Conservation (phyloP, 2,888 invertebrate species). For the Sycophila texana region DNA sequence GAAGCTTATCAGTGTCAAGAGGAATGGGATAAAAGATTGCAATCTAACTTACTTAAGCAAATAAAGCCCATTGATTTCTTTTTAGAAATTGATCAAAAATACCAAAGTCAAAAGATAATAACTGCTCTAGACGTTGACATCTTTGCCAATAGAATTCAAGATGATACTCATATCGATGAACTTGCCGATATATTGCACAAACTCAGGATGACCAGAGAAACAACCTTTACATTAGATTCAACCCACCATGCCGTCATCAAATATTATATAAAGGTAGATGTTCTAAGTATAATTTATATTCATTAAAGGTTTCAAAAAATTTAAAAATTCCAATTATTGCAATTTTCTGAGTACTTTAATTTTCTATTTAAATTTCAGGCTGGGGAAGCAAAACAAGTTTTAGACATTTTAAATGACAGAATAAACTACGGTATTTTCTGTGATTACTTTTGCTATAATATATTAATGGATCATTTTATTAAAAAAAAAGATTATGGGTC, state of each 20-base stretch:
- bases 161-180: conserved; percentile 81
- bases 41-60: conserved; percentile 79
- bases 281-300: not conserved
- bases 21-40: conserved; percentile 82
- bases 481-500: conserved; percentile 81
- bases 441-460: conserved; percentile 87
- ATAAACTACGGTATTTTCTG: conserved; percentile 93
- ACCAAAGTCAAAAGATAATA: conserved; percentile 79
- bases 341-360: not conserved
- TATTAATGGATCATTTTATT: conserved; percentile 88
- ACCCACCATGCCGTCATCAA: conserved; percentile 89
- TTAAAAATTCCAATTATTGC: not conserved
- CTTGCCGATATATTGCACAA: conserved; percentile 84
- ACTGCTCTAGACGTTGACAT: conserved; percentile 90
- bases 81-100: conserved; percentile 83
- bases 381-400: conserved; percentile 77
- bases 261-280: conserved; percentile 74
- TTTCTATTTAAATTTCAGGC: conserved; percentile 32
- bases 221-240: conserved; percentile 84
- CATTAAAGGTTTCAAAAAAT: not conserved
- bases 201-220: conserved; percentile 84
- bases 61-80: conserved; percentile 84
- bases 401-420: conserved; percentile 87
- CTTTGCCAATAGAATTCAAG: conserved; percentile 83
- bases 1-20: conserved; percentile 84